phyloP scores from a whole-genome alignment of 2,797 vertebrate species.

The Centropyge bicolor region DNA sequence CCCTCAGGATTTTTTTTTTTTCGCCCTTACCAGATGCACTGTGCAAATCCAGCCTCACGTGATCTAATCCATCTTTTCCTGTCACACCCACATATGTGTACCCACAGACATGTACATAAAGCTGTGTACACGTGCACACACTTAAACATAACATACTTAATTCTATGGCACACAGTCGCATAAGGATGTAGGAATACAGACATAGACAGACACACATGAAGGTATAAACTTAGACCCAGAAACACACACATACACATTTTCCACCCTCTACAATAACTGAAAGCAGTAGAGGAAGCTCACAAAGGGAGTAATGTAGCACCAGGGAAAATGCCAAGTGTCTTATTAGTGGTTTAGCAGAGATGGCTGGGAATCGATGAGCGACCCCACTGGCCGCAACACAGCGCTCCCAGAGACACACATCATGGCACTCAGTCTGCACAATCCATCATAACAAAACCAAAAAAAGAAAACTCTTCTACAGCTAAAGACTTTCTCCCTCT shows the following conservation, averaged over 20 bases:
- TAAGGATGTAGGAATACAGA: slow-evolving; percentile 25
- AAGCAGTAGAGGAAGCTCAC: slow-evolving; percentile 63
- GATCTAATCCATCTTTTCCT: slow-evolving; percentile 51
- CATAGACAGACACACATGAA: not conserved
- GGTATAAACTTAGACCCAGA: slow-evolving; percentile 8
- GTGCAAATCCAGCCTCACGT: slow-evolving; percentile 39
- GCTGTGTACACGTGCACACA: slow-evolving; percentile 24
- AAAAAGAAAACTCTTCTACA: slow-evolving; percentile 54
- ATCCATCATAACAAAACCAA: slow-evolving; percentile 78
- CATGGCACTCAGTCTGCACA: slow-evolving; percentile 64
- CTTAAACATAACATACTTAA: slow-evolving; percentile 41
- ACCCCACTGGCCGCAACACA: slow-evolving; percentile 78
- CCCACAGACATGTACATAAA: slow-evolving; percentile 31
- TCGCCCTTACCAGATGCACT: slow-evolving; percentile 19
- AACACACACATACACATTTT: slow-evolving; percentile 23
- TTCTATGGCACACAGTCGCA: slow-evolving; percentile 31
- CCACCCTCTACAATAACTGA: slow-evolving; percentile 54
- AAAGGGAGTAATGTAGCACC: slow-evolving; percentile 73
- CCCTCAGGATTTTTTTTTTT: slow-evolving; percentile 15
- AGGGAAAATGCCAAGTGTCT: slow-evolving; percentile 85
- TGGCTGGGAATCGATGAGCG: slow-evolving; percentile 79
- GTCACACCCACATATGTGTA: slow-evolving; percentile 51
- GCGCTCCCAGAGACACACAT: slow-evolving; percentile 75
- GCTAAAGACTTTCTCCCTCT: slow-evolving; percentile 64
- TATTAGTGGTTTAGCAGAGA: slow-evolving; percentile 82